Percentiles rank a stretch among this genome's conserved stretches.
These are phyloP conservation scores for Darevskia mixta DNA, from an alignment of 2,797 vertebrate species.

Conservation along the genomic window DNA sequence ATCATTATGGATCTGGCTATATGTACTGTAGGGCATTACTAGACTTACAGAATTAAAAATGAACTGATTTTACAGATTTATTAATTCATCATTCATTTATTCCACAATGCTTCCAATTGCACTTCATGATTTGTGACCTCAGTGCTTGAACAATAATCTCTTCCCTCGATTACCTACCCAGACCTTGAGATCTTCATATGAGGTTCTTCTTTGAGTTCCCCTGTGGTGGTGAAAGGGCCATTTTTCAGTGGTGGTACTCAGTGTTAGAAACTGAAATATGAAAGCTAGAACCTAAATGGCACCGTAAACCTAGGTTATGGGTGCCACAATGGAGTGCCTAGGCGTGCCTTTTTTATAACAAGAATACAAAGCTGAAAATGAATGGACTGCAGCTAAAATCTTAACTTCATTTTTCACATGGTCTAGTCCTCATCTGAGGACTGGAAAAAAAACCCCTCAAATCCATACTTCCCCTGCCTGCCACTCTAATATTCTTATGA, in stretches of 20 bases:
- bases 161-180: not conserved
- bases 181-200: not conserved
- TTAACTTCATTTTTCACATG: too few species aligned
- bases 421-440: too few species aligned
- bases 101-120: not conserved
- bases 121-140: not conserved
- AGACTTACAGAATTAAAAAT: not conserved
- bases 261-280: too few species aligned
- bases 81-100: not conserved
- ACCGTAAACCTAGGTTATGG: too few species aligned
- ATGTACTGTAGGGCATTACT: not conserved
- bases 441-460: too few species aligned
- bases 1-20: not conserved
- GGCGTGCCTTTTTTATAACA: too few species aligned
- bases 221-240: not conserved
- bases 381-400: too few species aligned
- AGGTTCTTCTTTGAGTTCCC: not conserved
- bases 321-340: too few species aligned
- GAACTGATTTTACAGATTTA: not conserved
- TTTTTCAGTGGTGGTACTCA: not conserved
- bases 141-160: not conserved
- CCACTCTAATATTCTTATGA: too few species aligned
- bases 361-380: too few species aligned
- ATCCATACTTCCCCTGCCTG: too few species aligned
- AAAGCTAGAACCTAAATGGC: too few species aligned